Percentiles rank a stretch among this genome's conserved stretches.
These are phyloP conservation scores for Rhyacichthys aspro DNA, from an alignment of 2,797 vertebrate species.

Conservation along the genomic window DNA sequence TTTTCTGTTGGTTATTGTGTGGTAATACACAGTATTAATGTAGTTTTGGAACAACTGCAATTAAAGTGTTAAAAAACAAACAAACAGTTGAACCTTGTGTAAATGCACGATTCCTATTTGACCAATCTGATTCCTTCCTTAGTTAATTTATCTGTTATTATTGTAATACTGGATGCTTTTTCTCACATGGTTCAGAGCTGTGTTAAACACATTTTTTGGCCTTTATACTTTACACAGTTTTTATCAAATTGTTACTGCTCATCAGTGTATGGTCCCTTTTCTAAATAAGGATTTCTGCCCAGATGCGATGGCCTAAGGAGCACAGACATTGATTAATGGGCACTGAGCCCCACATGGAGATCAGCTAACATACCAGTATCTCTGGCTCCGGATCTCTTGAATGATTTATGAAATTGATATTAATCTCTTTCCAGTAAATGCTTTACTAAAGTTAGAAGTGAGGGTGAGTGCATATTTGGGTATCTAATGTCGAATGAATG, in stretches of 20 bases:
- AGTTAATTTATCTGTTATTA: no score
- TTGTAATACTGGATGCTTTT: no score
- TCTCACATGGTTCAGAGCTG: no score
- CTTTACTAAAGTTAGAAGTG: constrained; percentile 89
- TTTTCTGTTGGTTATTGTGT: no score
- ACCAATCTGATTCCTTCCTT: no score
- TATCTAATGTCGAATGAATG: constrained; percentile 89
- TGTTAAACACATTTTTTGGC: no score
- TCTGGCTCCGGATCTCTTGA: constrained; percentile 88
- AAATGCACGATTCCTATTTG: no score
- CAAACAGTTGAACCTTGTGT: no score
- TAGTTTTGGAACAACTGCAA: no score
- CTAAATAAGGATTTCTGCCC: constrained; percentile 69
- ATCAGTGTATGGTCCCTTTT: constrained; percentile 52
- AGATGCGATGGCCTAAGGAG: constrained; percentile 78
- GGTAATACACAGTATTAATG: no score
- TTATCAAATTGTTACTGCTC: constrained; percentile 12
- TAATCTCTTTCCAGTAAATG: constrained; percentile 97
- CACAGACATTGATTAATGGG: constrained; percentile 85
- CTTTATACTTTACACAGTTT: no score
- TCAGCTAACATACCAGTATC: constrained; percentile 89
- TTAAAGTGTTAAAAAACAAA: no score
- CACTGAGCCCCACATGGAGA: constrained; percentile 79
- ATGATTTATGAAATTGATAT: constrained; percentile 99
- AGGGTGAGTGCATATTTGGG: constrained; percentile 88